Percentiles rank a stretch among this genome's conserved stretches.
Evolutionary conservation across 2,888 invertebrate genomes (phyloP).

Genomic region (Melanostoma mellinum): DNA sequence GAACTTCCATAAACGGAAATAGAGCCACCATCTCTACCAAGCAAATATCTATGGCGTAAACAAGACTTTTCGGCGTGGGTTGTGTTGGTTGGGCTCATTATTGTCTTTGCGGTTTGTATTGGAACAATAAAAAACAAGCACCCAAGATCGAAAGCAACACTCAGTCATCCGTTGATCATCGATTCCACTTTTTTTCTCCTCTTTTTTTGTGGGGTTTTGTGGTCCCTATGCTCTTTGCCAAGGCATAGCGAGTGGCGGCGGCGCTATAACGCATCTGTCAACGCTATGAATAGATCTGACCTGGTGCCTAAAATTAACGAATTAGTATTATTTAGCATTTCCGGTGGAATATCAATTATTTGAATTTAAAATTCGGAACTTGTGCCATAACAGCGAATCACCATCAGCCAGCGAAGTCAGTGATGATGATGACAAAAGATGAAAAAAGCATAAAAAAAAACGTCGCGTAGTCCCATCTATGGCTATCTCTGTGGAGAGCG

Average conservation of each 20-base stretch:
- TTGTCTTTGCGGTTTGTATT: constrained; percentile 53
- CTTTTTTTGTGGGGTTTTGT: neutral
- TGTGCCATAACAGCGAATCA: constrained; percentile 43
- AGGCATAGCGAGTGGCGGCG: constrained; percentile 32
- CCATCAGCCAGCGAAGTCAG: neutral
- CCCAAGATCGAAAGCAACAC: constrained; percentile 57
- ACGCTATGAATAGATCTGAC: constrained; percentile 47
- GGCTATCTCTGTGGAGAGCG: constrained; percentile 17
- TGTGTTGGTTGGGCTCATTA: constrained; percentile 25
- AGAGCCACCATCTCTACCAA: constrained; percentile 14
- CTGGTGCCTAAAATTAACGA: constrained; percentile 39
- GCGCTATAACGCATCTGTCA: constrained; percentile 66
- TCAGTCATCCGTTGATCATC: constrained; percentile 55
- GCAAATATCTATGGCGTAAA: constrained; percentile 34
- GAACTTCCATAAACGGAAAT: constrained; percentile 47
- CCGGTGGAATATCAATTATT: constrained; percentile 56
- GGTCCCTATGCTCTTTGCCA: too few species aligned
- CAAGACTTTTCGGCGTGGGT: constrained; percentile 52
- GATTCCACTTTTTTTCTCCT: constrained; percentile 37
- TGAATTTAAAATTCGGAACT: constrained; percentile 66
- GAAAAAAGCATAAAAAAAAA: constrained; percentile 36
- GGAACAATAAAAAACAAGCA: constrained; percentile 27
- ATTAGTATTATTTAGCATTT: constrained; percentile 63
- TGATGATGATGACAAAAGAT: constrained; percentile 32
- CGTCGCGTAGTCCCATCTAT: constrained; percentile 21